phyloP scores from a whole-genome alignment of 2,797 vertebrate species.

The Pelobates cultripes region DNA sequence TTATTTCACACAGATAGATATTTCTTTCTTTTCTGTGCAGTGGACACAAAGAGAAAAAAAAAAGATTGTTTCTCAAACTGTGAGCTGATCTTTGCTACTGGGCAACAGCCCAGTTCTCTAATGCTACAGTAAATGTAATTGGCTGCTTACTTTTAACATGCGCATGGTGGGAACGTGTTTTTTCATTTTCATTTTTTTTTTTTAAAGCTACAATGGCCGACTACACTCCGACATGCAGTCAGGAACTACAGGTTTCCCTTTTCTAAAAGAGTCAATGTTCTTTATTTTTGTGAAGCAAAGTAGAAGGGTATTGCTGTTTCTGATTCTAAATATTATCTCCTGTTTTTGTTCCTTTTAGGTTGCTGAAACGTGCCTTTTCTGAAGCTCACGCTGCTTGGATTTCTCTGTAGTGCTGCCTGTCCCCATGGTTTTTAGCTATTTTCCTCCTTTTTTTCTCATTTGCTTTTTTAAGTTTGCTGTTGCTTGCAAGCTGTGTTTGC shows the following conservation, averaged over 20 bases:
- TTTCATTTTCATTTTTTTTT: not conserved
- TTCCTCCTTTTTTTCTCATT: constrained; percentile 15
- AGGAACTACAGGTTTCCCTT: constrained; percentile 64
- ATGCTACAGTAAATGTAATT: constrained; percentile 72
- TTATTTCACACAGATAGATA: constrained; percentile 52
- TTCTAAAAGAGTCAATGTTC: constrained; percentile 52
- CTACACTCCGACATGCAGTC: constrained; percentile 61
- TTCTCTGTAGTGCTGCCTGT: constrained; percentile 72
- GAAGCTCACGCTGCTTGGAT: constrained; percentile 78
- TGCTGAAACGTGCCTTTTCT: constrained; percentile 81
- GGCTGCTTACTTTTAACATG: constrained; percentile 68
- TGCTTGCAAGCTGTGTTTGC: constrained; percentile 63
- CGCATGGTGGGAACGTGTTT: constrained; percentile 72
- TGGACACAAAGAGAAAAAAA: constrained; percentile 62
- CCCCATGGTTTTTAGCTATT: constrained; percentile 51
- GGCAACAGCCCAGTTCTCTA: constrained; percentile 60
- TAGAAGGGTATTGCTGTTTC: constrained; percentile 57
- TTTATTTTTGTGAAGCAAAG: constrained; percentile 38
- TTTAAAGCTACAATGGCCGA: constrained; percentile 66
- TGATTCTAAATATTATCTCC: constrained; percentile 63
- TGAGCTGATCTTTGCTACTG: constrained; percentile 71
- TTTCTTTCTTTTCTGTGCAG: constrained; percentile 68
- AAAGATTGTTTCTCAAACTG: constrained; percentile 68
- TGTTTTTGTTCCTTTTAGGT: constrained; percentile 74
- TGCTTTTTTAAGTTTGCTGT: constrained; percentile 59